A percentile compares a stretch with the other conserved stretches of the same genome.
phyloP scores from a whole-genome alignment of 2,113 vertebrate genomes.

The Emberiza fucata region DNA sequence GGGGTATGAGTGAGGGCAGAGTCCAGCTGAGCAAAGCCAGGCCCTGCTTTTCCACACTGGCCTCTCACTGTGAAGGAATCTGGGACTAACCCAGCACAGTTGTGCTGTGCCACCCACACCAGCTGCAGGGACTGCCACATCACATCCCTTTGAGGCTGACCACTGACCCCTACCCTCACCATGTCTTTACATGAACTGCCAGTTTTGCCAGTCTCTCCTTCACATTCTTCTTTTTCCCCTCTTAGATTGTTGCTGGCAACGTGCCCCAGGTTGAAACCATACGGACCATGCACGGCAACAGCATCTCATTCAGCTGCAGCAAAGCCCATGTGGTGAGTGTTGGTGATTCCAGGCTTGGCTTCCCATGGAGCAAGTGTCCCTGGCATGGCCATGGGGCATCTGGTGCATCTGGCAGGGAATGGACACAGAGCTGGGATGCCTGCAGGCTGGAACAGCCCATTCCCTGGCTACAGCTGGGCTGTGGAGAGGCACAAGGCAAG shows the following conservation, averaged over 20 bases:
- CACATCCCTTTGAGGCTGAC: not conserved
- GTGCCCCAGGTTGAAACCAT: conserved; percentile 57
- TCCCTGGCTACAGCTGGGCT: not conserved
- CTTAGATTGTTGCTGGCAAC: conserved; percentile 68
- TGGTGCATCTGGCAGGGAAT: not conserved
- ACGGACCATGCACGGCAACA: conserved; percentile 84
- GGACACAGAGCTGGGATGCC: not conserved
- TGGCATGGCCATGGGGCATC: not conserved
- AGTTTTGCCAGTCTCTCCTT: not conserved
- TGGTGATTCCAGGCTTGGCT: not conserved
- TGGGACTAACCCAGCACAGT: not conserved
- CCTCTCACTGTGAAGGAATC: not conserved
- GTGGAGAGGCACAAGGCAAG: not conserved
- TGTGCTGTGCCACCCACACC: not conserved
- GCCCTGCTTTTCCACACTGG: not conserved
- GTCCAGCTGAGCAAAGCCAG: not conserved
- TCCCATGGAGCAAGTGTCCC: not conserved
- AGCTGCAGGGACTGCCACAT: not conserved
- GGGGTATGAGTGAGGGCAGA: not conserved
- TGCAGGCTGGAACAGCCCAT: not conserved
- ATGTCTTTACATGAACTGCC: not conserved
- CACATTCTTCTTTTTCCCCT: not conserved
- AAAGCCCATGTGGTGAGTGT: conserved; percentile 77
- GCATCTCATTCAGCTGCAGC: conserved; percentile 82
- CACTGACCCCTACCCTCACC: not conserved